Evolutionary conservation across 2,888 invertebrate species (phyloP).

Genomic region (Harpagoxenus sublaevis): DNA sequence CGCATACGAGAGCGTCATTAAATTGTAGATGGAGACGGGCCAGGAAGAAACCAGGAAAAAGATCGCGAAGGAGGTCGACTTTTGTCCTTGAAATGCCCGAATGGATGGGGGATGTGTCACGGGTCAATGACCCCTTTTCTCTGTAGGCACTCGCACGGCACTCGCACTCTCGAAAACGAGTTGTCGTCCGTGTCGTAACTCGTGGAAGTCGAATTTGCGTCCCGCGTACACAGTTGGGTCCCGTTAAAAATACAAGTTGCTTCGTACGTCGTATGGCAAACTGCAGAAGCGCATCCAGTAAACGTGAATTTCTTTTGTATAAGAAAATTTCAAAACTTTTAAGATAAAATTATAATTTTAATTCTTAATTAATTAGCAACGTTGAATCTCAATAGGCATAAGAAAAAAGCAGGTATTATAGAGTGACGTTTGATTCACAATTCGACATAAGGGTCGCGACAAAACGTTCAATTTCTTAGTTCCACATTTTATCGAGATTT

Average conservation of each 20-base stretch:
- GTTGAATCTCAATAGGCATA: background rate
- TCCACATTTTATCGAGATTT: slow-evolving; percentile 41
- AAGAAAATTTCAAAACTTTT: background rate
- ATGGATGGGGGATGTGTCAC: slow-evolving; percentile 64
- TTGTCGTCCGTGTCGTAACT: slow-evolving; percentile 45
- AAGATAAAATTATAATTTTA: background rate
- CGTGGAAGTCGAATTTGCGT: slow-evolving; percentile 42
- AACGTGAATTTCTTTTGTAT: background rate
- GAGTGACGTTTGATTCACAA: background rate
- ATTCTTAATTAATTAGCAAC: background rate
- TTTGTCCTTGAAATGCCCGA: slow-evolving; percentile 75
- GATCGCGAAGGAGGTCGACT: slow-evolving; percentile 73
- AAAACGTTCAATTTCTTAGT: slow-evolving; percentile 25
- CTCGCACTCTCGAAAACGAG: slow-evolving; percentile 39
- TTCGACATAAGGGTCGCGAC: background rate
- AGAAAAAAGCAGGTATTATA: background rate
- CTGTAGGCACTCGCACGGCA: slow-evolving; percentile 17
- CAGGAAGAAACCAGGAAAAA: slow-evolving; percentile 73
- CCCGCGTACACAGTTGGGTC: background rate
- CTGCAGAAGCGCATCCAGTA: background rate
- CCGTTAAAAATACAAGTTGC: slow-evolving; percentile 31
- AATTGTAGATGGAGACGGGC: slow-evolving; percentile 66
- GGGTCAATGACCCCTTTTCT: slow-evolving; percentile 68
- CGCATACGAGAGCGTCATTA: slow-evolving; percentile 64
- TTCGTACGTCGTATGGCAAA: background rate